phyloP scores from a whole-genome alignment of 2,113 vertebrate species.

The Rhegmatorhina hoffmannsi region DNA sequence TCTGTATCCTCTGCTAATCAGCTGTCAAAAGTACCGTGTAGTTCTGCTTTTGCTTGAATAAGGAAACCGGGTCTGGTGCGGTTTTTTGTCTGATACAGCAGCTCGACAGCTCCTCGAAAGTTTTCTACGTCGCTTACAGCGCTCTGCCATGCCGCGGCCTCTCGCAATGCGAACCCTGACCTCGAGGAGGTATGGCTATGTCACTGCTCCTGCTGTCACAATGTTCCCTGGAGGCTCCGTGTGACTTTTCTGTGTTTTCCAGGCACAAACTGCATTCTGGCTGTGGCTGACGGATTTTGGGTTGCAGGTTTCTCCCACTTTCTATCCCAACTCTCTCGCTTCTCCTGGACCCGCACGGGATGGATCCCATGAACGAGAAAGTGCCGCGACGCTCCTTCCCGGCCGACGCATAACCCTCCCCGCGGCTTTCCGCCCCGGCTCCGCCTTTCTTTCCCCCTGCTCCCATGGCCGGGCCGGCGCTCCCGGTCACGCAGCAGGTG shows the following conservation, averaged over 20 bases:
- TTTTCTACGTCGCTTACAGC: accelerated
- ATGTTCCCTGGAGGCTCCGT: accelerated
- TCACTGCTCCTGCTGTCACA: accelerated
- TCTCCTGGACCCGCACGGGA: accelerated
- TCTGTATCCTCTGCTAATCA: background rate
- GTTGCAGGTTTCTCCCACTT: accelerated
- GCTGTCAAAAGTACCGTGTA: accelerated
- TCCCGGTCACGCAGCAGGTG: constrained; percentile 81
- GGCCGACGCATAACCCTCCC: background rate
- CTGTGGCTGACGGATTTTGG: background rate
- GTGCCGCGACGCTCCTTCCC: background rate
- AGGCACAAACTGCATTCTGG: accelerated
- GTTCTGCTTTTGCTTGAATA: background rate
- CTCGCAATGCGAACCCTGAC: background rate
- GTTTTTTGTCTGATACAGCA: background rate
- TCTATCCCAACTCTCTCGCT: accelerated
- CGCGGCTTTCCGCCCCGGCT: background rate
- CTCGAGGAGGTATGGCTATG: accelerated
- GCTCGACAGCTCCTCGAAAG: background rate
- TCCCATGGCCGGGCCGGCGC: constrained; percentile 40
- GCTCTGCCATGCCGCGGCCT: background rate
- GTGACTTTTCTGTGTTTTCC: accelerated
- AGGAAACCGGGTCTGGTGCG: accelerated
- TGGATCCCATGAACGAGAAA: background rate
- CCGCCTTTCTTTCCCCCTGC: background rate